Conservation (phyloP, 53 echinoderm and acorn worm species). For the Paracentrotus lividus region DNA sequence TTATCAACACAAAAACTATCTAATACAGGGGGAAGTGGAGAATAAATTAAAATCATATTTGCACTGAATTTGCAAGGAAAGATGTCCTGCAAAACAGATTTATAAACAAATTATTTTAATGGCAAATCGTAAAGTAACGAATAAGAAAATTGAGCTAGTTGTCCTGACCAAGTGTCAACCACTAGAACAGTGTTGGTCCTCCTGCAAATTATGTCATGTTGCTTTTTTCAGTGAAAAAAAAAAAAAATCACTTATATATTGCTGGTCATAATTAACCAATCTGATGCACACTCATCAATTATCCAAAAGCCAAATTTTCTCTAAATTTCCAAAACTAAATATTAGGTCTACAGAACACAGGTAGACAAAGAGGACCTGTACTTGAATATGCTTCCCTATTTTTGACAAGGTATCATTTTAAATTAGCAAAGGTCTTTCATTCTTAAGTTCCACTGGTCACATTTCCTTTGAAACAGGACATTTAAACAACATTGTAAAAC, state of each 20-base stretch:
- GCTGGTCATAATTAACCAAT: background rate
- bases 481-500: background rate
- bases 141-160: background rate
- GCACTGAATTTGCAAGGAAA: background rate
- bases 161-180: background rate
- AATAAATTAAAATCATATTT: background rate
- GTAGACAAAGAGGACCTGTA: background rate
- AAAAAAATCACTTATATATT: background rate
- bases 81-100: background rate
- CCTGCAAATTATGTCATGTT: background rate
- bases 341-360: background rate
- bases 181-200: background rate
- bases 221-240: no score
- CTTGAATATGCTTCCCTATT: background rate
- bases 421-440: constrained; percentile 16
- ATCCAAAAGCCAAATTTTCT: background rate
- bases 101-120: background rate
- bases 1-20: background rate
- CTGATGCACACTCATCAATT: background rate
- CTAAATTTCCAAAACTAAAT: background rate
- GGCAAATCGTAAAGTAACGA: background rate
- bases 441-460: background rate
- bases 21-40: background rate
- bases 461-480: constrained; percentile 7
- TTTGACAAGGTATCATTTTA: constrained; percentile 29